A percentile compares a stretch with the other conserved stretches of the same genome.
Conservation (phyloP, 1,140 invertebrate species). For the Nomia melanderi region DNA sequence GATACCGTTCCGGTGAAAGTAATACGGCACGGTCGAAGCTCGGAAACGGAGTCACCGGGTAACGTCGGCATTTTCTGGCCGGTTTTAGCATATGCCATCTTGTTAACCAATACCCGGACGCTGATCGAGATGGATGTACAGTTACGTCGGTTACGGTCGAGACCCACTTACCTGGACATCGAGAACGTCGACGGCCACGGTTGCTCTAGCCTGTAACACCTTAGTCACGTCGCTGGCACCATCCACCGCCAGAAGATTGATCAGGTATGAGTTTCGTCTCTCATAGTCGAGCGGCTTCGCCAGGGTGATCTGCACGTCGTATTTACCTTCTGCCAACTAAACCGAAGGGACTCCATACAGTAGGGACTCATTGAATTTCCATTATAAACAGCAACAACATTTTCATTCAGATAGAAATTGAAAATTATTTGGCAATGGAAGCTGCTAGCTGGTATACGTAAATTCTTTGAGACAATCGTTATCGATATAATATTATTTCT, state of each 20-base stretch:
- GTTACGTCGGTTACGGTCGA: conserved; percentile 47
- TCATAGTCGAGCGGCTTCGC: conserved; percentile 87
- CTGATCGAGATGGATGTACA: conserved; percentile 5
- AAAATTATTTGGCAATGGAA: no score
- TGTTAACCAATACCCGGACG: conserved; percentile 31
- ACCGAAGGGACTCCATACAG: background rate
- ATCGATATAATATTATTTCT: no score
- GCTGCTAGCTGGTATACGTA: no score
- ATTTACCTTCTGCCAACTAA: conserved; percentile 86
- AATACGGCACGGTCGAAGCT: background rate
- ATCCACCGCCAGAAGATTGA: conserved; percentile 86
- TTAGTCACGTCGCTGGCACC: conserved; percentile 81
- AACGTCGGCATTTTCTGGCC: background rate
- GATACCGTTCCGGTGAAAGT: conserved; percentile 31
- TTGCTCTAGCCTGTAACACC: conserved; percentile 84
- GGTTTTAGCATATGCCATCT: conserved; percentile 26
- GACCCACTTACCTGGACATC: conserved; percentile 85
- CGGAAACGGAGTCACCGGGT: conserved; percentile 17
- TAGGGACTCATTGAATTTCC: no score
- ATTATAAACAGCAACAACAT: no score
- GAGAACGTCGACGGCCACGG: conserved; percentile 87
- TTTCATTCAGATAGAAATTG: no score
- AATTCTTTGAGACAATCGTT: no score
- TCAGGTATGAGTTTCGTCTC: conserved; percentile 86
- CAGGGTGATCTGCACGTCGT: conserved; percentile 85